phyloP scores from a whole-genome alignment of 2,797 vertebrate species.

The Diplodus sargus region DNA sequence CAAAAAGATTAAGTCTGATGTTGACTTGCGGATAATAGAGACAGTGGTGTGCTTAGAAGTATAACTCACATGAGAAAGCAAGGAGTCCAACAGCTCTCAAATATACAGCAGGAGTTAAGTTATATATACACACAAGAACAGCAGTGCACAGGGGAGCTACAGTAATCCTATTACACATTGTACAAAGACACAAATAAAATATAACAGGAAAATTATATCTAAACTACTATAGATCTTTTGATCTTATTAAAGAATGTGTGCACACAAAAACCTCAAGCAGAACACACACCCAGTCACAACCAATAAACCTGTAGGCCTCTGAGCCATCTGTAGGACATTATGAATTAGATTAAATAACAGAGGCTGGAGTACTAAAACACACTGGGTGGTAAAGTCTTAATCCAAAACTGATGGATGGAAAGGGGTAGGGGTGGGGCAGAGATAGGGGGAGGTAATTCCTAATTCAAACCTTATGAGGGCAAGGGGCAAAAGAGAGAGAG shows the following conservation, averaged over 20 bases:
- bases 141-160: constrained; percentile 16
- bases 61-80: constrained; percentile 29
- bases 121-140: constrained; percentile 37
- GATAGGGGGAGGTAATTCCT: constrained; percentile 30
- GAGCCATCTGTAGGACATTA: constrained; percentile 68
- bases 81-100: constrained; percentile 34
- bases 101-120: constrained; percentile 41
- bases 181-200: constrained; percentile 26
- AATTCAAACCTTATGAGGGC: constrained; percentile 58
- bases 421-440: constrained; percentile 5
- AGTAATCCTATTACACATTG: constrained; percentile 52
- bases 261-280: constrained; percentile 6
- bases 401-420: constrained; percentile 59
- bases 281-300: constrained; percentile 30
- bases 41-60: constrained; percentile 17
- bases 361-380: constrained; percentile 32
- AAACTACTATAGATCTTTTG: neutral
- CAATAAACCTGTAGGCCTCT: constrained; percentile 46
- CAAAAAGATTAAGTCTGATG: constrained; percentile 23
- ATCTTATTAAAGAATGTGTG: neutral
- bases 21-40: constrained; percentile 28
- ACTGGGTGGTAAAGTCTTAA: constrained; percentile 61
- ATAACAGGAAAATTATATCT: constrained; percentile 10
- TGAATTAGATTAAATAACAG: constrained; percentile 60
- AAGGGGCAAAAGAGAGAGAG: constrained; percentile 6